Evolutionary conservation across 2,113 vertebrate genomes (phyloP).

Genomic region (Pipa parva): DNA sequence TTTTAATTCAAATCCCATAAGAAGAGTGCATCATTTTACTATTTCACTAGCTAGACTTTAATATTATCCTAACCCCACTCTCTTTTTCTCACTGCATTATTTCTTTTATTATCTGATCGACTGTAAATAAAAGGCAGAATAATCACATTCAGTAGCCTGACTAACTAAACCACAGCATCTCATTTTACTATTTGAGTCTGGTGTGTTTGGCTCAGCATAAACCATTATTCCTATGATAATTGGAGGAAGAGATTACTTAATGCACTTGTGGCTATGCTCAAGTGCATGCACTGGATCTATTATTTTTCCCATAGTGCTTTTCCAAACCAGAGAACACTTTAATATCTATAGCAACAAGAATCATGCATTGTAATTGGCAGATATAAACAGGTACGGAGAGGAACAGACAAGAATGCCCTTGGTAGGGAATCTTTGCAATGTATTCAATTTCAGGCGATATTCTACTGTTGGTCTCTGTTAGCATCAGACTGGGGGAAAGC

Average conservation of each 20-base stretch:
- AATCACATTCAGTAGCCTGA: conserved; percentile 9
- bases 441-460: conserved; percentile 31
- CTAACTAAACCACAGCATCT: conserved; percentile 9
- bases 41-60: background rate
- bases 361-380: background rate
- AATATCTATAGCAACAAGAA: conserved; percentile 11
- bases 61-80: background rate
- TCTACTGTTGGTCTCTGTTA: conserved; percentile 26
- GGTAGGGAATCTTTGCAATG: background rate
- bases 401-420: conserved; percentile 10
- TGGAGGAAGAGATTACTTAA: background rate
- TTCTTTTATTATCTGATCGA: background rate
- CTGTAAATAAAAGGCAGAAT: conserved; percentile 4
- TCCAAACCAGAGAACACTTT: background rate
- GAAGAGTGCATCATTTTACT: background rate
- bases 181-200: conserved; percentile 1
- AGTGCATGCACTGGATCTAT: background rate
- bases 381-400: conserved; percentile 14
- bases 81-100: background rate
- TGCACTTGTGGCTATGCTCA: background rate
- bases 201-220: background rate
- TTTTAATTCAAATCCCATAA: background rate
- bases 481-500: conserved; percentile 22
- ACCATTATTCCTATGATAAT: conserved; percentile 14
- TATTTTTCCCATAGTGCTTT: background rate